A percentile compares a stretch with the other conserved stretches of the same genome.
Evolutionary conservation across 2,888 invertebrate species (phyloP).

Genomic region (Ennomos fuscantarius): DNA sequence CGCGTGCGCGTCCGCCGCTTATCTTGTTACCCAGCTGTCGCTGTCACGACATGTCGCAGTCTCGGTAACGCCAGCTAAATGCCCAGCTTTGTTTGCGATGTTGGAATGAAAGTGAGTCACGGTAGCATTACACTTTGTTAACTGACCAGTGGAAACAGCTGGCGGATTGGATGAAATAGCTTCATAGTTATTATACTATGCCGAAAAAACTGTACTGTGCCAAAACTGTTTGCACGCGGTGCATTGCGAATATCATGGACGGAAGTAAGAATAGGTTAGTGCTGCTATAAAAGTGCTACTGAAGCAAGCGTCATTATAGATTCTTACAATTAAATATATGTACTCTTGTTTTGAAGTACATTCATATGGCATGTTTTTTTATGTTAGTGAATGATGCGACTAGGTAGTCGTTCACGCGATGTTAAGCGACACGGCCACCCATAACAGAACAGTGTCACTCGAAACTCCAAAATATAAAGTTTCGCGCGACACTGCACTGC

Average conservation of each 20-base stretch:
- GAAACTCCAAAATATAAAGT: no score
- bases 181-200: neutral
- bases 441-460: no score
- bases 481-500: no score
- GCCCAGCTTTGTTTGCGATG: constrained; percentile 56
- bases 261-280: no score
- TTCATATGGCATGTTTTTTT: no score
- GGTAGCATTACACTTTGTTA: constrained; percentile 14
- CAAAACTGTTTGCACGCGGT: constrained; percentile 1
- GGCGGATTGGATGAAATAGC: constrained; percentile 5
- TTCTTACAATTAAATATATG: no score
- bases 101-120: constrained; percentile 30
- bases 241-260: neutral
- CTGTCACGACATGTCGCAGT: constrained; percentile 60
- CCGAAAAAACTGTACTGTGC: neutral
- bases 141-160: constrained; percentile 4
- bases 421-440: no score
- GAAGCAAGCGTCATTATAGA: no score
- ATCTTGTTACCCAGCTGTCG: constrained; percentile 69
- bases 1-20: constrained; percentile 57
- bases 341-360: no score
- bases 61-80: constrained; percentile 54
- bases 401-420: no score
- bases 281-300: no score
- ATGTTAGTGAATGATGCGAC: no score